These are phyloP conservation scores for Tenthredo livida DNA, from an alignment of 2,888 invertebrate genomes.

Conservation along the genomic window DNA sequence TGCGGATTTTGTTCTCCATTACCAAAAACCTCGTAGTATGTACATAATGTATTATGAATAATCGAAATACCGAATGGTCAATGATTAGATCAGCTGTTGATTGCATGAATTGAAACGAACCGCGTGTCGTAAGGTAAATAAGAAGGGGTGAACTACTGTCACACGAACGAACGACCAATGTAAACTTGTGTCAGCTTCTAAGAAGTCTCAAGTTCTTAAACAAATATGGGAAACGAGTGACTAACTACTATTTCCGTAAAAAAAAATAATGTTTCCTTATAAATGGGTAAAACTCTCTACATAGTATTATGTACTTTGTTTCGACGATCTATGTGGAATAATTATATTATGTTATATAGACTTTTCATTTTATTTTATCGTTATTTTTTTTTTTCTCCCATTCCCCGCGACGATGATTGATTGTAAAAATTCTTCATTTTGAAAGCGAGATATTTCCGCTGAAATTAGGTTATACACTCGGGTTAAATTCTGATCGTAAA, in stretches of 20 bases:
- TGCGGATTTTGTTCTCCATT: neutral
- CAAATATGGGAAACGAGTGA: neutral
- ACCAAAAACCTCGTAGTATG: neutral
- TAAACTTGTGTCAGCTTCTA: conserved; percentile 3
- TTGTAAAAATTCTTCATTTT: neutral
- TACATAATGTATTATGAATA: neutral
- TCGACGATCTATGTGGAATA: neutral
- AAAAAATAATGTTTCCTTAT: no score
- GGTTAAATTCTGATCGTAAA: neutral
- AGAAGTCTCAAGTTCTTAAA: neutral
- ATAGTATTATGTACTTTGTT: no score
- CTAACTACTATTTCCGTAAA: neutral
- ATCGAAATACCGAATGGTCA: neutral
- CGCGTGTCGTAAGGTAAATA: conserved; percentile 26
- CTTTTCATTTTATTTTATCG: neutral
- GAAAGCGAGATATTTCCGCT: no score
- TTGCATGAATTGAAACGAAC: conserved; percentile 41
- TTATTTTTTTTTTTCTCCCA: no score
- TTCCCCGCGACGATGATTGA: neutral
- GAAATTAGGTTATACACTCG: conserved; percentile 55
- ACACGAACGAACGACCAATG: no score
- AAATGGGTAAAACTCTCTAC: no score
- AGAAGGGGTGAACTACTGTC: conserved; percentile 18
- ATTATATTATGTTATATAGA: neutral
- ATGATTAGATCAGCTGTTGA: conserved; percentile 50